Base-by-base conservation (phyloP, 2,888 invertebrate genomes). In the Spilosoma lubricipeda region DNA sequence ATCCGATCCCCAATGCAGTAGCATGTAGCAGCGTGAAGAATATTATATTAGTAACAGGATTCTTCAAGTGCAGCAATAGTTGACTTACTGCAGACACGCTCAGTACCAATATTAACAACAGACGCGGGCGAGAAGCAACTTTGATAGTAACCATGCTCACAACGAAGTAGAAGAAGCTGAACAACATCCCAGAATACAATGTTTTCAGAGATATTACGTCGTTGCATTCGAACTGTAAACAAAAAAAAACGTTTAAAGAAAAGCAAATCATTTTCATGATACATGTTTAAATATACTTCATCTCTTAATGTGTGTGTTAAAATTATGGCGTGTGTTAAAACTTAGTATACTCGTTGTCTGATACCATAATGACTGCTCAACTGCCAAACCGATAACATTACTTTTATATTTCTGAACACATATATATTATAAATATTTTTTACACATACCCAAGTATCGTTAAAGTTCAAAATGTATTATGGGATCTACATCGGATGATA, bases 151-250 rank as follows among this genome's bases (percentile, higher is more conserved):
- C 71, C 2, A 97, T 80, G 82, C 96, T 97, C n/a, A 96, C 92
- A 0, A 96, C 20, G 0, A 96, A 91, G 77, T 96, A 97, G 67
- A 96, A 94, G 0, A 94, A 85, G 0, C 97, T 97, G 80, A 97
- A 96, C 1, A 94, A 87, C 23, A 97, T 92, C 8, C 97, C 96
- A 66, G 96, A 96, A 79, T 96, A 91, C 64, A 97, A 96, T 0
- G 97, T 96, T 67, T 91, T 91, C 0, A 90, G 82, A 48, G 97
- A 96, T 33, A 97, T 93, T 0, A 90, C 90, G 2, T 94, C 91
- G 0, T 89, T 86, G 74, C 80, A 86, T 30, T 65, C 65, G 52
- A 69, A 73, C 92, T 93, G 85, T 30, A 88, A 89, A 30, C 15
- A 70, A n/a, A 66, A 8, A 36, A 48, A 18, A 18, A 7, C 13